Evolutionary conservation across 2,888 invertebrate species (phyloP).

Genomic region (Drosophila siamana): DNA sequence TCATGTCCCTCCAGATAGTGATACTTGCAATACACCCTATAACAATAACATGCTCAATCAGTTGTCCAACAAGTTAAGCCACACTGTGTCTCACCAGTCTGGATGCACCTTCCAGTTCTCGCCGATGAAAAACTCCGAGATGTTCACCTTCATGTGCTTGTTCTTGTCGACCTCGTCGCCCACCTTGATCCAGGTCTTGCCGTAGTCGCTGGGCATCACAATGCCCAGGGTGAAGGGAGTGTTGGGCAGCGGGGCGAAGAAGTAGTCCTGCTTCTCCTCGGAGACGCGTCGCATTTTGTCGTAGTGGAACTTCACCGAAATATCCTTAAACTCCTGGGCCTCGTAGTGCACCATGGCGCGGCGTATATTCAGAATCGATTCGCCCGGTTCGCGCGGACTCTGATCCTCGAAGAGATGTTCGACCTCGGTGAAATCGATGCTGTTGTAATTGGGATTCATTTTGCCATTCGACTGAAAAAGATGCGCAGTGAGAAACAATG

Average conservation of each 20-base stretch:
- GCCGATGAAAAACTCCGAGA: constrained; percentile 91
- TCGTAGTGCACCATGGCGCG: constrained; percentile 90
- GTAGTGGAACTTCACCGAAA: constrained; percentile 93
- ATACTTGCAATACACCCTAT: constrained; percentile 94
- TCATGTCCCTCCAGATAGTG: constrained; percentile 93
- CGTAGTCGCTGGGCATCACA: constrained; percentile 92
- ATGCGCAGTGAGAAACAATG: background rate
- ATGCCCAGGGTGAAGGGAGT: constrained; percentile 96
- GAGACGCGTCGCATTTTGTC: constrained; percentile 94
- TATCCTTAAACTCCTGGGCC: constrained; percentile 88
- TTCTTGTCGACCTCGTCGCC: constrained; percentile 91
- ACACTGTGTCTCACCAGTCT: constrained; percentile 88
- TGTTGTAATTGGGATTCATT: constrained; percentile 97
- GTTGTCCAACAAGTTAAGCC: background rate
- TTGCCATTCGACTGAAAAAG: constrained; percentile 68
- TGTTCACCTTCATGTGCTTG: constrained; percentile 89
- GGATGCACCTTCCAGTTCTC: constrained; percentile 93
- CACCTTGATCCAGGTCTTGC: constrained; percentile 87
- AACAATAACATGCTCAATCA: background rate
- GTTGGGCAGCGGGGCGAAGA: constrained; percentile 91
- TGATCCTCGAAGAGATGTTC: constrained; percentile 92
- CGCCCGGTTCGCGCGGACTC: constrained; percentile 88
- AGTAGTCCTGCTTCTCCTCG: constrained; percentile 92
- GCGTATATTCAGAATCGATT: constrained; percentile 87
- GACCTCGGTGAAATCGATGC: constrained; percentile 97